Conservation (phyloP, 2,797 vertebrate species). For the Masticophis lateralis region DNA sequence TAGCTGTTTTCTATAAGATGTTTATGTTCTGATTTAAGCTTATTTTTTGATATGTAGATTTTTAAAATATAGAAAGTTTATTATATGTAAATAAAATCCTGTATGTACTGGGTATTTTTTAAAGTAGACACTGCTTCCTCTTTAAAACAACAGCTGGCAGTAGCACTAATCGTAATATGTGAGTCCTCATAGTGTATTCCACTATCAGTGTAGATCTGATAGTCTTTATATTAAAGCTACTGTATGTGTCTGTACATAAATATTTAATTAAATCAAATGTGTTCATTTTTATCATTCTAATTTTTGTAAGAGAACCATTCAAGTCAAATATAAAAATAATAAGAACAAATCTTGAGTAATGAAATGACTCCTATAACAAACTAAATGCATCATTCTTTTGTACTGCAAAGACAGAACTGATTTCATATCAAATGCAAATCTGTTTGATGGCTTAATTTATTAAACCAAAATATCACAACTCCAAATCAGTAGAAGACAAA, state of each 20-base stretch:
- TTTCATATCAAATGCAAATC: not conserved
- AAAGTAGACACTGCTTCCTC: not conserved
- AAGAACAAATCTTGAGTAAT: not conserved
- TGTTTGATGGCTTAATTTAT: not conserved
- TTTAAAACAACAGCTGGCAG: not conserved
- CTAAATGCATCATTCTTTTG: not conserved
- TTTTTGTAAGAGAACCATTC: not conserved
- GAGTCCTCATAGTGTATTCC: not conserved
- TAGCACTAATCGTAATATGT: not conserved
- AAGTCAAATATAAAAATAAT: not conserved
- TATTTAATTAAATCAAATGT: not conserved
- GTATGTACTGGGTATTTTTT: not conserved
- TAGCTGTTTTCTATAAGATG: not conserved
- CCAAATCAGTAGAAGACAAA: not conserved
- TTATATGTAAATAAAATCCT: not conserved
- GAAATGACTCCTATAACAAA: not conserved
- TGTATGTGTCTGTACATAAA: not conserved
- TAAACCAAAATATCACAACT: not conserved
- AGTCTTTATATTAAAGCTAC: not conserved
- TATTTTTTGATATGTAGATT: not conserved
- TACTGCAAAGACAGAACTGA: not conserved
- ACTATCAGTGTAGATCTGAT: not conserved
- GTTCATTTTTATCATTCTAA: not conserved
- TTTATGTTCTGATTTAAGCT: not conserved
- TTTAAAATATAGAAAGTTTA: not conserved